Conservation (phyloP, 2,888 invertebrate genomes). For the Sabatieria punctata region DNA sequence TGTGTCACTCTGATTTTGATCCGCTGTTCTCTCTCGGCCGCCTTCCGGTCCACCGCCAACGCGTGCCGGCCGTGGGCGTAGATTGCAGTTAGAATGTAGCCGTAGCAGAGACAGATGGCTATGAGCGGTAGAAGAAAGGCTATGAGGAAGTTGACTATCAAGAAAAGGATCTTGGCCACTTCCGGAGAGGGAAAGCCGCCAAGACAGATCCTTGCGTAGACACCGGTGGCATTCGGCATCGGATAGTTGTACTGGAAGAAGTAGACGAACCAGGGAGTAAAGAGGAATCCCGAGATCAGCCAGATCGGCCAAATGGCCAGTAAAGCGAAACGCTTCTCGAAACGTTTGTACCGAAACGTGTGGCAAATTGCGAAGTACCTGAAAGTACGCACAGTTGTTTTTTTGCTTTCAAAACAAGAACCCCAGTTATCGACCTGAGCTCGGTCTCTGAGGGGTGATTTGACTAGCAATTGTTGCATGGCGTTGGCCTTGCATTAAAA, state of each 20-base stretch:
- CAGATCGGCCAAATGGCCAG: constrained; percentile 8
- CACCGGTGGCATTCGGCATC: no score
- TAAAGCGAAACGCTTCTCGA: not conserved
- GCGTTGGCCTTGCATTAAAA: no score
- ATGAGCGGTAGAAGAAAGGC: constrained; percentile 10
- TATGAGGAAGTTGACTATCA: constrained; percentile 7
- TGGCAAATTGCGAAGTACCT: constrained; percentile 12
- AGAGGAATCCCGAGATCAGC: constrained; percentile 7
- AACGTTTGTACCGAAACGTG: constrained; percentile 8
- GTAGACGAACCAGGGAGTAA: constrained; percentile 8
- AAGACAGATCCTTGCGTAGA: not conserved
- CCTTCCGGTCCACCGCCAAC: constrained; percentile 8
- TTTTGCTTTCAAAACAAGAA: no score
- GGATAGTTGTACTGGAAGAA: not conserved
- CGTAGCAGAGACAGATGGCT: constrained; percentile 8
- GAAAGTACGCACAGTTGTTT: no score
- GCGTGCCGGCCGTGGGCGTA: not conserved
- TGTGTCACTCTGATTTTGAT: constrained; percentile 7
- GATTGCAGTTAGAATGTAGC: constrained; percentile 7
- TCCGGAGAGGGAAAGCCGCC: constrained; percentile 1
- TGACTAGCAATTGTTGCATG: no score
- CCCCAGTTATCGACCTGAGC: no score
- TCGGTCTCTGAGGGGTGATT: no score
- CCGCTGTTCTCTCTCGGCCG: constrained; percentile 7
- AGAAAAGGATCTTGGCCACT: not conserved